Evolutionary conservation across 2,888 invertebrate genomes (phyloP), one percentile per base, ranked within the genome.

Genomic region (Cyrtodaria siliqua): DNA sequence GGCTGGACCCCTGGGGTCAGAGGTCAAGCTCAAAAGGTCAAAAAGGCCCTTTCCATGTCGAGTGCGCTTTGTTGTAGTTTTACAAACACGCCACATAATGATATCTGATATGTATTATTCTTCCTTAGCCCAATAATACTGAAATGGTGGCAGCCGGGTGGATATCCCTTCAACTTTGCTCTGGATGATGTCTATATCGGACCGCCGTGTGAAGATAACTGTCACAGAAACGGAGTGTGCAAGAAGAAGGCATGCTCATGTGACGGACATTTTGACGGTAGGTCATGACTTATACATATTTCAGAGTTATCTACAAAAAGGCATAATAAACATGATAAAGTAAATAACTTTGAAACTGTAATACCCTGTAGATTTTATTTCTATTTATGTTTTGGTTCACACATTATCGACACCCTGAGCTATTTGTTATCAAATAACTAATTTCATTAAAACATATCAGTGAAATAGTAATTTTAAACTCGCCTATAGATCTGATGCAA

Each of bases 101-200:
- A 33, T 33, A 33, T 4, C 33, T 33, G 33, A 33, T 33, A 33
- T 33, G 33, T 33, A 8, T 33, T 33, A 47, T 18, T 14, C n/a
- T 24, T 24, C 81, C 82, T 8, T 85, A 91, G 91, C 61, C 88
- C 90, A 29, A 79, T 88, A 9, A 79, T 90, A 53, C 71, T 92
- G 42, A 85, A 89, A 2, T 90, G 92, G 92, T 87, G 88, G 88
- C 91, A 91, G 80, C 88, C 85, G 56, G 91, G 91, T 12, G 91
- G 89, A 4, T 84, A 87, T 55, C 76, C 83, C 6, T 84, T 86
- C 69, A 90, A 88, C 68, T 93, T 93, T 87, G 92, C 91, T n/a
- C 82, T 93, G 40, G 91, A 91, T 82, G 91, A 93, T 80, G 88
- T 93, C 20, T 92, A 92, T 76, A 90, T 93, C 47, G 93, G 93